A percentile compares a stretch with the other conserved stretches of the same genome.
Evolutionary conservation across 2,888 invertebrate species (phyloP).

Genomic region (Stenoptilia bipunctidactyla): DNA sequence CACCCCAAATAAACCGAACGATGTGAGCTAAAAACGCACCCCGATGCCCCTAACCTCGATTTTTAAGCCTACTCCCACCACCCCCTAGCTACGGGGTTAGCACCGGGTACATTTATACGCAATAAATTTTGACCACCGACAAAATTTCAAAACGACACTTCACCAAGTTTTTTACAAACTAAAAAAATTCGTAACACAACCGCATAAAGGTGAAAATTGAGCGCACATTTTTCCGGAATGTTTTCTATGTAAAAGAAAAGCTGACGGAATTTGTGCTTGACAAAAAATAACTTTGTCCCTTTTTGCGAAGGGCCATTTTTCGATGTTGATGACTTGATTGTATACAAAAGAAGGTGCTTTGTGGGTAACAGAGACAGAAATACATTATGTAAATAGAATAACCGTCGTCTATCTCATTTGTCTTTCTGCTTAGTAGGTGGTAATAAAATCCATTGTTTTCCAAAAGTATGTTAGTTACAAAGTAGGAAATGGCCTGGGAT

Average conservation of each 20-base stretch:
- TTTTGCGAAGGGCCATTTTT: slow-evolving; percentile 28
- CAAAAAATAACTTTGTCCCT: slow-evolving; percentile 42
- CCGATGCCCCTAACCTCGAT: slow-evolving; percentile 59
- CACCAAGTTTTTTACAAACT: slow-evolving; percentile 20
- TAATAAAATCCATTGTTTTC: slow-evolving; percentile 49
- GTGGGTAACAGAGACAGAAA: slow-evolving; percentile 43
- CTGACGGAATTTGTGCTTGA: slow-evolving; percentile 32
- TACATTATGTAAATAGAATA: slow-evolving; percentile 47
- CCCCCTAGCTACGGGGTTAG: slow-evolving; percentile 68
- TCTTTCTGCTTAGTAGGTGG: slow-evolving; percentile 49
- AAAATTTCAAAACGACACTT: slow-evolving; percentile 48
- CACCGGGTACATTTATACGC: slow-evolving; percentile 70
- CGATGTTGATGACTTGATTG: slow-evolving; percentile 22
- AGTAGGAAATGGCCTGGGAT: too few relatives aligned
- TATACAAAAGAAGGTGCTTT: slow-evolving; percentile 55
- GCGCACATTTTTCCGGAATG: slow-evolving; percentile 20
- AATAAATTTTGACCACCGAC: slow-evolving; percentile 67
- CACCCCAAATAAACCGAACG: slow-evolving; percentile 66
- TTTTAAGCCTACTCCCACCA: slow-evolving; percentile 65
- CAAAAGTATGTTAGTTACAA: too few relatives aligned
- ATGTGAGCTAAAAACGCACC: slow-evolving; percentile 68
- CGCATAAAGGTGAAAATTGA: slow-evolving; percentile 18
- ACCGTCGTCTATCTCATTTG: slow-evolving; percentile 62
- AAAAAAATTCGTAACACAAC: slow-evolving; percentile 24
- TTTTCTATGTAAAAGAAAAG: slow-evolving; percentile 55